Percentiles rank a stretch among this genome's conserved stretches.
These are phyloP conservation scores for Dione vanillae DNA, from an alignment of 2,888 invertebrate species.

Conservation along the genomic window DNA sequence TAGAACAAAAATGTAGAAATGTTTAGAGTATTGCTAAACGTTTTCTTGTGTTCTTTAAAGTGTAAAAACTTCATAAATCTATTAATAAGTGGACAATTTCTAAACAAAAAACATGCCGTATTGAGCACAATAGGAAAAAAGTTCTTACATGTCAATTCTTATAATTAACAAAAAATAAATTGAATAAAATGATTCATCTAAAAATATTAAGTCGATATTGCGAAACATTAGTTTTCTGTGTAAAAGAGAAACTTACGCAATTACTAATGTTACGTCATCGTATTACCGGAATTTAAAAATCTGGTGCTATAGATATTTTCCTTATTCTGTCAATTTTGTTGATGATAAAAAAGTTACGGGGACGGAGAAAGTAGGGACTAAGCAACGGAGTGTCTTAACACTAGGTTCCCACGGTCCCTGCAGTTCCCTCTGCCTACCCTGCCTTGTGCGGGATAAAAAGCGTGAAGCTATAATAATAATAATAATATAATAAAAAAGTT, in stretches of 20 bases:
- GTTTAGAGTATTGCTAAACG: no score
- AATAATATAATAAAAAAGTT: no score
- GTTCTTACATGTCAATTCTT: background rate
- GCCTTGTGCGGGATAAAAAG: no score
- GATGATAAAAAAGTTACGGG: no score
- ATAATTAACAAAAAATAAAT: constrained; percentile 14
- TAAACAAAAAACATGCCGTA: background rate
- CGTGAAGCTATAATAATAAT: no score
- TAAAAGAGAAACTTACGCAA: constrained; percentile 25
- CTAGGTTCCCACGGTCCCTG: no score
- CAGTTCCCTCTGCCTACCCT: no score
- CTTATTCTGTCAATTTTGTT: constrained; percentile 7
- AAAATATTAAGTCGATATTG: background rate
- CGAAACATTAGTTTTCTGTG: constrained; percentile 22
- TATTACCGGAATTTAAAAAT: constrained; percentile 14
- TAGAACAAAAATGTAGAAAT: no score
- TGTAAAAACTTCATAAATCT: background rate
- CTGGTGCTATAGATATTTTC: constrained; percentile 15
- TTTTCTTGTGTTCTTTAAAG: no score
- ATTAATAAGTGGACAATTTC: background rate
- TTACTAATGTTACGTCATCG: constrained; percentile 18
- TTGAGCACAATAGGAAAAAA: background rate
- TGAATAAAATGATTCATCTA: constrained; percentile 16
- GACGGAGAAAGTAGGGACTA: no score
- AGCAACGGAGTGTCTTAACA: no score